Evolutionary conservation across 2,797 vertebrate species (phyloP).

Genomic region (Platyrinchus mystaceus): DNA sequence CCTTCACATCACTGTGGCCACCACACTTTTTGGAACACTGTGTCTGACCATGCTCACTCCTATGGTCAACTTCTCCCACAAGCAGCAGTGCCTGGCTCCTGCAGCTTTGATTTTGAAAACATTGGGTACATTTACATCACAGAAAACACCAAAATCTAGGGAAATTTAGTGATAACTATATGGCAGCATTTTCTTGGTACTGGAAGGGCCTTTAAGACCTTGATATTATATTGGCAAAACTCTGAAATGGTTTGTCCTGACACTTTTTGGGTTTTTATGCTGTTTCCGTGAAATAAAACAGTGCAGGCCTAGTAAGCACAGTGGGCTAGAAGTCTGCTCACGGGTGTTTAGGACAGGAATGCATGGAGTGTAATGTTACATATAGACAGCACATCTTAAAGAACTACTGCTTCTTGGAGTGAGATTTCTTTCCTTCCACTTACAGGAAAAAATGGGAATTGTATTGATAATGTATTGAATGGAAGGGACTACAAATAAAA

Average conservation of each 20-base stretch:
- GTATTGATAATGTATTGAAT: background rate
- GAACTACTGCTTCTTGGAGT: background rate
- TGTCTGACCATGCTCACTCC: background rate
- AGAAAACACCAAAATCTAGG: background rate
- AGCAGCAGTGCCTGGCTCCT: background rate
- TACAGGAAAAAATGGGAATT: background rate
- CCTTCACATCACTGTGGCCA: background rate
- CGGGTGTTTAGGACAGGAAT: background rate
- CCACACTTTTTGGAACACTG: fast-evolving
- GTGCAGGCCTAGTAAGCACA: background rate
- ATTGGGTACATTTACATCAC: fast-evolving
- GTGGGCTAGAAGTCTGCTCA: background rate
- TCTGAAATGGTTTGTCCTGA: background rate
- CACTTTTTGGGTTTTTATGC: fast-evolving
- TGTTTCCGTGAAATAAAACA: background rate
- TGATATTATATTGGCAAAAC: background rate
- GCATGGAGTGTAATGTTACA: background rate
- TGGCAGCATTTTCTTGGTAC: background rate
- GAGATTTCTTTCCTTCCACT: background rate
- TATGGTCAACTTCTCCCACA: background rate
- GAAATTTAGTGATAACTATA: background rate
- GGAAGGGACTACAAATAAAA: background rate
- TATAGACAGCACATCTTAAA: background rate
- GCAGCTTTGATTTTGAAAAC: background rate
- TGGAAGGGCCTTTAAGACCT: background rate